Conservation (phyloP, 2,113 vertebrate species). For the Anoura caudifer region DNA sequence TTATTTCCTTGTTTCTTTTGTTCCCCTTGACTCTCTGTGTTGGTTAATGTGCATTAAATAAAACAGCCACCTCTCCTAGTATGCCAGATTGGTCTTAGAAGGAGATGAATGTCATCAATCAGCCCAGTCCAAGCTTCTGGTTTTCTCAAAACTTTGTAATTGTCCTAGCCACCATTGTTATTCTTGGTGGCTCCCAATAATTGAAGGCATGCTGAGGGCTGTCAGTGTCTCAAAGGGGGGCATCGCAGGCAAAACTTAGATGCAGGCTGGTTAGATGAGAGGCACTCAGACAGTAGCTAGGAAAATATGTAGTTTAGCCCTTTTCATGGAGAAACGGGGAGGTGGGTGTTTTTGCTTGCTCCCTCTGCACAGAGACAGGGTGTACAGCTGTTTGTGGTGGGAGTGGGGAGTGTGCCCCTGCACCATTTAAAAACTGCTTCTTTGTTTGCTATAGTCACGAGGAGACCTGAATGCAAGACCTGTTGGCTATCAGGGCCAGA, state of each 20-base stretch:
- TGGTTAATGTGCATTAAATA: neutral
- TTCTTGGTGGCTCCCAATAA: neutral
- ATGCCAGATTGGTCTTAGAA: neutral
- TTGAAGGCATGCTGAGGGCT: neutral
- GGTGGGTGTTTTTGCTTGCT: neutral
- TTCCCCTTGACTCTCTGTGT: neutral
- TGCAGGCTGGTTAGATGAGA: neutral
- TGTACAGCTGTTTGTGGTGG: neutral
- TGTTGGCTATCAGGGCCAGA: neutral
- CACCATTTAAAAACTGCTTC: neutral
- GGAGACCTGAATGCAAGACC: neutral
- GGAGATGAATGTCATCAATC: neutral
- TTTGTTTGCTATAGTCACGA: neutral
- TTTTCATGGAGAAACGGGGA: neutral
- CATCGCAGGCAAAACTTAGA: neutral
- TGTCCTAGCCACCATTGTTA: neutral
- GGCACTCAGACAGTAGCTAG: neutral
- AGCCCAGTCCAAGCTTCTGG: neutral
- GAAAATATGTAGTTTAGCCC: neutral
- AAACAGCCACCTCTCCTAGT: neutral
- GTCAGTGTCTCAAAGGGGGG: neutral
- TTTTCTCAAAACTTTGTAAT: neutral
- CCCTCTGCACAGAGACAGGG: neutral
- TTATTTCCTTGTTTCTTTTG: neutral
- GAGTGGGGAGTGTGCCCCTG: neutral